Evolutionary conservation across 2,888 invertebrate species (phyloP), one percentile per base, ranked within the genome.

Genomic region (Drosophila yooni): DNA sequence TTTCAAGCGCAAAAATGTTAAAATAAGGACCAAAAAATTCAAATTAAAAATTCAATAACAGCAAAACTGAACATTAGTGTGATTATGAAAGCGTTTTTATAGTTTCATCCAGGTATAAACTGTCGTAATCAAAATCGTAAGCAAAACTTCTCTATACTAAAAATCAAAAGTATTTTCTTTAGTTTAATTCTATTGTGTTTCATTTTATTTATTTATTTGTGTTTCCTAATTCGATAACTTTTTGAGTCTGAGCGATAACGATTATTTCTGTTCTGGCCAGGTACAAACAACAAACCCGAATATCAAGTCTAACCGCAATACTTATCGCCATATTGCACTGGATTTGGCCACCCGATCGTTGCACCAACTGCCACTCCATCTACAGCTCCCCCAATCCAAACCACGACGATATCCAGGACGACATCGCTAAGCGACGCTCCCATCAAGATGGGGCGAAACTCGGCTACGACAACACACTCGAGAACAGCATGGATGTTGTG

Each of bases 281-380:
- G 97, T 96, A 96, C 96, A 96, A 97, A 96, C 96, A 97, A 96
- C 96, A 97, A 96, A 95, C 97, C 97, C 95, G 97, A 97, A 96
- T 97, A 97, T 96, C 97, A 96, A 96, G 97, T 97, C 94, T 97
- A 95, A 92, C 92, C 83, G 96, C 95, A 94, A 95, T 96, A 88
- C 94, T 96, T 88, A 94, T 95, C 80, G 95, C 95, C 93, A 94
- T 95, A 89, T 93, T 95, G 87, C 96, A 96, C 93, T 96, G 96
- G 96, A 95, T 96, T 92, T 96, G 96, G 96, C 96, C 96, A 91
- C 94, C 95, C 91, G 95, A 96, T 92, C 95, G 96, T 73, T 96
- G 96, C 90, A 94, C 94, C 79, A 94, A 94, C 78, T 94, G 94
- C 76, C 93, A 93, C 64, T 93, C 93, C 77, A 93, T 93, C 74